Conservation (phyloP, 2,113 vertebrate species). For the Benitochromis conjunctus region DNA sequence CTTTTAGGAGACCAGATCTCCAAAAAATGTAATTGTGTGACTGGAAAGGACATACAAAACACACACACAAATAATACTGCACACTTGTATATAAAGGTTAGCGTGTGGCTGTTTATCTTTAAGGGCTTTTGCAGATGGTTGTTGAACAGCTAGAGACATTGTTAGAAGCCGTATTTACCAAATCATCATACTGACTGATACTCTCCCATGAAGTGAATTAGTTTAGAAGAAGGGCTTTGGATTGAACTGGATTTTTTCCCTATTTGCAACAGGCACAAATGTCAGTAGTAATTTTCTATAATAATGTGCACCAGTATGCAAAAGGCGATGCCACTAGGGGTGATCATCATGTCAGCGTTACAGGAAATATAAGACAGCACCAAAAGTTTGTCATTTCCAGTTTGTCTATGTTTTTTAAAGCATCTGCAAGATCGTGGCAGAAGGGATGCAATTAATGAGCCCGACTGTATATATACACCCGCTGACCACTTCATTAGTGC, state of each 20-base stretch:
- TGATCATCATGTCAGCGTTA: neutral
- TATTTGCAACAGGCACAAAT: neutral
- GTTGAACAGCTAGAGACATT: neutral
- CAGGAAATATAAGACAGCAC: neutral
- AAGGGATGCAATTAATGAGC: neutral
- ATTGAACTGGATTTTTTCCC: neutral
- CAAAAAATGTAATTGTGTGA: neutral
- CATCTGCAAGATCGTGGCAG: neutral
- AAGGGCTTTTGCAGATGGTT: neutral
- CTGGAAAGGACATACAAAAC: neutral
- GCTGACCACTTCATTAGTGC: neutral
- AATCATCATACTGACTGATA: neutral
- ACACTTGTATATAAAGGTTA: neutral
- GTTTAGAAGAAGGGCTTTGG: neutral
- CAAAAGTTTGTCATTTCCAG: neutral
- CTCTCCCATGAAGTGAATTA: neutral
- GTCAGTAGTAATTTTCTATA: neutral
- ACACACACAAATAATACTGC: neutral
- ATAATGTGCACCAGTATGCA: neutral
- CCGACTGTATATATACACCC: neutral
- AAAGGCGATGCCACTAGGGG: neutral
- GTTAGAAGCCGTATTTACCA: neutral
- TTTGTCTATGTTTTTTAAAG: neutral
- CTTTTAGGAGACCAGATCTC: neutral
- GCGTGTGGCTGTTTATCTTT: neutral